These are phyloP conservation scores for Tamias sibiricus DNA, from an alignment of 2,113 vertebrate species.

Conservation along the genomic window DNA sequence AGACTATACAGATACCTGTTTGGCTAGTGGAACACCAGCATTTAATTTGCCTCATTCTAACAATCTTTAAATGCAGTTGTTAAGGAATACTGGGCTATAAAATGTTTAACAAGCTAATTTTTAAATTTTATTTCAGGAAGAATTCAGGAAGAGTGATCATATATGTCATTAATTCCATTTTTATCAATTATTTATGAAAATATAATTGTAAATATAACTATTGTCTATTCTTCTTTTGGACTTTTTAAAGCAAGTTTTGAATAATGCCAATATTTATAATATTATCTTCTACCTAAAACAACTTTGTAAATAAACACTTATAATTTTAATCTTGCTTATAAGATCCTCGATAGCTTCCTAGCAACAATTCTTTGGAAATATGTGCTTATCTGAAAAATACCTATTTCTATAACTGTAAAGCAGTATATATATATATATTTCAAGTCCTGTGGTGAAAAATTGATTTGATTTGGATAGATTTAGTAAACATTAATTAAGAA, in stretches of 20 bases:
- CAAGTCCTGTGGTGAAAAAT: not conserved
- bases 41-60: not conserved
- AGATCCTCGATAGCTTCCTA: not conserved
- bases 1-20: not conserved
- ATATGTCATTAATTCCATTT: not conserved
- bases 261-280: not conserved
- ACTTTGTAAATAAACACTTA: slow-evolving; percentile 8
- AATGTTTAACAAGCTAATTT: slow-evolving; percentile 12
- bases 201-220: not conserved
- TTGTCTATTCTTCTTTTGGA: not conserved
- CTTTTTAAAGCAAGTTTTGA: slow-evolving; percentile 5
- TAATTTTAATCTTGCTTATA: slow-evolving; percentile 37
- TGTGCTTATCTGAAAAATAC: slow-evolving; percentile 43
- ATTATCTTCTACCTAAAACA: not conserved
- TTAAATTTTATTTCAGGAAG: slow-evolving; percentile 22
- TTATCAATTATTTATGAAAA: slow-evolving; percentile 25
- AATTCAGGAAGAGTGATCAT: not conserved
- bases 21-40: not conserved
- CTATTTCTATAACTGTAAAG: not conserved
- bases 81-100: not conserved
- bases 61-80: not conserved
- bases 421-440: not conserved
- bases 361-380: not conserved
- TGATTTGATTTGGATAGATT: slow-evolving; percentile 7
- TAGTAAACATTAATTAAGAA: not conserved